A percentile compares a stretch with the other conserved stretches of the same genome.
These are phyloP conservation scores for Platerodrilus igneus DNA, from an alignment of 2,888 invertebrate genomes.

Conservation along the genomic window DNA sequence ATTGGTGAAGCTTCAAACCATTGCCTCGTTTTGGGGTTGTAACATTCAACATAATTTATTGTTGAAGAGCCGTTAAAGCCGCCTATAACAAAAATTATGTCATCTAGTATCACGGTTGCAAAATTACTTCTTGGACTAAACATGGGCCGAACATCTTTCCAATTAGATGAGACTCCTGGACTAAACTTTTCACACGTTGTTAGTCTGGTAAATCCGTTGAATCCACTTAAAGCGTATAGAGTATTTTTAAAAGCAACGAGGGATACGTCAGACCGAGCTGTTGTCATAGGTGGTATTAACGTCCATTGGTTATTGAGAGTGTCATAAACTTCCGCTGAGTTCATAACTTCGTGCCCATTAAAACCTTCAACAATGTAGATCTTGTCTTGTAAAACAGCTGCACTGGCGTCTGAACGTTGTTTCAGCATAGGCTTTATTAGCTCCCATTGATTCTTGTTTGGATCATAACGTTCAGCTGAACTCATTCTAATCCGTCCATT, in stretches of 20 bases:
- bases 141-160: constrained; percentile 71
- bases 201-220: constrained; percentile 68
- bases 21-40: constrained; percentile 56
- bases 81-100: constrained; percentile 75
- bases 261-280: constrained; percentile 72
- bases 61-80: constrained; percentile 77
- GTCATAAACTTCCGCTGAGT: constrained; percentile 71
- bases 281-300: constrained; percentile 63
- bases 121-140: constrained; percentile 75
- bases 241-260: constrained; percentile 62
- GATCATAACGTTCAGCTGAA: constrained; percentile 75
- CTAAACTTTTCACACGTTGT: constrained; percentile 56
- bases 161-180: constrained; percentile 50
- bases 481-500: constrained; percentile 72
- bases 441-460: constrained; percentile 74
- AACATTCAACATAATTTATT: constrained; percentile 72
- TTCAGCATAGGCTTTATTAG: constrained; percentile 69
- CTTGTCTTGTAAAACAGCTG: constrained; percentile 63
- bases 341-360: constrained; percentile 71
- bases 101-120: constrained; percentile 69
- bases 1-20: constrained; percentile 71
- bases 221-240: constrained; percentile 76
- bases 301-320: constrained; percentile 68
- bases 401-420: constrained; percentile 73
- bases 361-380: constrained; percentile 78